Evolutionary conservation across 1,140 invertebrate genomes (phyloP), one percentile per base, ranked within the genome.

Genomic region (Solen grandis): DNA sequence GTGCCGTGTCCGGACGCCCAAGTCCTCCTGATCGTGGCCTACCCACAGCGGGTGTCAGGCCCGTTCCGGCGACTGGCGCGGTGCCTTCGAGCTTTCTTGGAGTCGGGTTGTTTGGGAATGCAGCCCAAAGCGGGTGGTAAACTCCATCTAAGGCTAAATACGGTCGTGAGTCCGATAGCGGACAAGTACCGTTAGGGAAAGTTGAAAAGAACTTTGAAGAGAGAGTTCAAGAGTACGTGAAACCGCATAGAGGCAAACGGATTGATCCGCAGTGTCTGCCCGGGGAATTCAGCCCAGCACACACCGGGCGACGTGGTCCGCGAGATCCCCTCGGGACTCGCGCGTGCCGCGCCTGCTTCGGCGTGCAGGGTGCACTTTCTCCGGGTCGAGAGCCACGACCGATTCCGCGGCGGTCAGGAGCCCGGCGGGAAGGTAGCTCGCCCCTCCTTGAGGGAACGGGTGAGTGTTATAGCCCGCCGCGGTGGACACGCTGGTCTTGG

Each of bases 111-210:
- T 93, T 96, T 96, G 95, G 94, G n/a, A n/a, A n/a, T n/a, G n/a
- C n/a, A n/a, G n/a, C n/a, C n/a, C n/a, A n/a, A n/a, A n/a, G n/a
- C n/a, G n/a, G n/a, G n/a, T n/a, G n/a, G n/a, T n/a, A n/a, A n/a
- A n/a, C 94, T 95, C 94, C 95, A 95, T 95, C 95, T 95, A 96
- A 96, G 94, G 95, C 95, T 96, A 96, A 96, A 96, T 96, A 96
- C 93, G 83, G 92, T 93, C 94, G 94, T 93, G 95, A 96, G 95
- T 95, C 95, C 95, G 95, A 96, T 96, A 96, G 95, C 94, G 93
- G 95, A 96, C 95, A 96, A 96, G 95, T 96, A 96, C 95, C 95
- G 95, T 95, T 95, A 96, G 95, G 96, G 95, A 96, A 96, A 96
- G 95, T 95, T 96, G 95, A 95, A 96, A 96, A 96, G 95, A 94